Conservation (phyloP, 2,888 invertebrate species). For the Rotaria magnacalcarata region DNA sequence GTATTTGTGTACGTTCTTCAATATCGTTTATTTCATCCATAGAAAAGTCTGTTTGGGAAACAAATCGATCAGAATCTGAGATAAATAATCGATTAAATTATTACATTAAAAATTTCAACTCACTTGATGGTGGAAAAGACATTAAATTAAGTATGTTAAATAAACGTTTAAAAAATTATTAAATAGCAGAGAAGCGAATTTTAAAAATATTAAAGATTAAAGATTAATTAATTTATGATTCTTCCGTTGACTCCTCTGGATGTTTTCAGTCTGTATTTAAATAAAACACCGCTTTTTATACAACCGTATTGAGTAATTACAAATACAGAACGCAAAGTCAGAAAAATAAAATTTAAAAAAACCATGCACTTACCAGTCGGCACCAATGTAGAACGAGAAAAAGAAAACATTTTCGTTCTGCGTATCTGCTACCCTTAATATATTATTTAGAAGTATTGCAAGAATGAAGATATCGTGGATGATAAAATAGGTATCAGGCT, state of each 20-base stretch:
- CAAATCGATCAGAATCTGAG: conserved; percentile 17
- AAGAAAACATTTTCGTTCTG: not conserved
- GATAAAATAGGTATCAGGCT: too few species aligned
- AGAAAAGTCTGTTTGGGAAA: not conserved
- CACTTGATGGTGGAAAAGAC: not conserved
- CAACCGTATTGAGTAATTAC: not conserved
- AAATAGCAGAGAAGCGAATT: not conserved
- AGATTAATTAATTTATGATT: not conserved
- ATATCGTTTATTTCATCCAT: not conserved
- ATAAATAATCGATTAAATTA: not conserved
- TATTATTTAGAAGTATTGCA: too few species aligned
- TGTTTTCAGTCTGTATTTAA: not conserved
- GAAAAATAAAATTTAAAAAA: not conserved
- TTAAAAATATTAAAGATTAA: too few species aligned
- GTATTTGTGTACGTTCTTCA: not conserved
- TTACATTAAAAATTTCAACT: not conserved
- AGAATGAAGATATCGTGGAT: too few species aligned
- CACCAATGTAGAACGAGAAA: not conserved
- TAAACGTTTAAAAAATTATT: not conserved
- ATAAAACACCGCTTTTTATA: not conserved
- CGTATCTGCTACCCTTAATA: too few species aligned
- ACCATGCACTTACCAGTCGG: not conserved
- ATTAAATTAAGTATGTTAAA: not conserved
- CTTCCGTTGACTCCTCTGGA: not conserved
- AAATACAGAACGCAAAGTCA: not conserved